phyloP scores from a whole-genome alignment of 2,113 vertebrate species.

The Malurus cyaneus region DNA sequence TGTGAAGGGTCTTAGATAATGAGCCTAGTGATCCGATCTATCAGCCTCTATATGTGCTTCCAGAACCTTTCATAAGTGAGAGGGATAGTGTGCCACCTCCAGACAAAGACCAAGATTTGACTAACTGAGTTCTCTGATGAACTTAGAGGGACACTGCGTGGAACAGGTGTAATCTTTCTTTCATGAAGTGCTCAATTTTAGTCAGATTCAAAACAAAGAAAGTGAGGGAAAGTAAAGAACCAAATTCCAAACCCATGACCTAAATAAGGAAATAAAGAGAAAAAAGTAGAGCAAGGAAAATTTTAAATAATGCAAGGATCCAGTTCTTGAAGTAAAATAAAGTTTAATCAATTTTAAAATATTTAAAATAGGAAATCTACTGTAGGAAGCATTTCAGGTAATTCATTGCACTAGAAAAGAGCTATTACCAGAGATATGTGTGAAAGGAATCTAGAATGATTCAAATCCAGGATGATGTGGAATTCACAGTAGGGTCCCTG shows the following conservation, averaged over 20 bases:
- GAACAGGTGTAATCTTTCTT: background rate
- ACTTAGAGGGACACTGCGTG: background rate
- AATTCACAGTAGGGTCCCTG: background rate
- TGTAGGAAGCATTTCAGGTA: background rate
- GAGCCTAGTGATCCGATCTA: background rate
- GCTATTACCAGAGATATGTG: background rate
- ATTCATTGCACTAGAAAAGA: background rate
- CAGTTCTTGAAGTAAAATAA: background rate
- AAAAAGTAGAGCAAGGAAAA: background rate
- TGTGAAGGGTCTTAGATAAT: background rate
- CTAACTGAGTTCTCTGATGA: background rate
- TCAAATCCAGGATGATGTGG: background rate
- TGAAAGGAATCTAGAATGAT: background rate
- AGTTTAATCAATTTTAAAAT: background rate
- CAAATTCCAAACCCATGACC: background rate
- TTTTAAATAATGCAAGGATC: background rate
- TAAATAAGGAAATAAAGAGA: background rate
- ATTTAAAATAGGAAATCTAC: background rate
- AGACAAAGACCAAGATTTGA: background rate
- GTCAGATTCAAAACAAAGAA: background rate
- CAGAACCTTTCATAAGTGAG: background rate
- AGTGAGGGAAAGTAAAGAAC: background rate
- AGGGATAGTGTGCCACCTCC: background rate
- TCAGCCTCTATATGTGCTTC: background rate
- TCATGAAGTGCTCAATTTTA: background rate